phyloP scores from a whole-genome alignment of 2,888 invertebrate genomes.

The Crepidodera aurea region DNA sequence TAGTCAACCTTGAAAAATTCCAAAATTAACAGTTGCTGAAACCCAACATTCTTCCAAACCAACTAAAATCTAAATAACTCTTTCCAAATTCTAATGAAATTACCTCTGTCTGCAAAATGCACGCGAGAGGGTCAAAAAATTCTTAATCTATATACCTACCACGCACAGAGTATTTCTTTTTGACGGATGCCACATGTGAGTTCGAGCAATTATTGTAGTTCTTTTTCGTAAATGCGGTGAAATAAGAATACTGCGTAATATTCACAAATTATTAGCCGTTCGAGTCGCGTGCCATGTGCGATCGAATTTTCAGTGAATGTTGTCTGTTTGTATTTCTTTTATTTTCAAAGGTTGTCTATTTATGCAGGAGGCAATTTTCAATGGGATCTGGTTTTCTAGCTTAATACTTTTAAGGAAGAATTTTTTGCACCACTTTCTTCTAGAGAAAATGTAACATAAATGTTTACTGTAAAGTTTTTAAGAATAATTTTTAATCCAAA shows the following conservation, averaged over 20 bases:
- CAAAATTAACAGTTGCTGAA: too few species aligned
- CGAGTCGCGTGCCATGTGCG: conserved; percentile 26
- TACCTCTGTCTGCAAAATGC: not conserved
- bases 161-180: conserved; percentile 17
- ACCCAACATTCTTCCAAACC: too few species aligned
- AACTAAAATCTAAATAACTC: conserved; percentile 19
- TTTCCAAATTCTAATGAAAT: conserved; percentile 19
- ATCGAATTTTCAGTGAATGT: conserved; percentile 4
- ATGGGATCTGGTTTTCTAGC: not conserved
- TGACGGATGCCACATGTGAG: conserved; percentile 37
- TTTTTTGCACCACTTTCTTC: too few species aligned
- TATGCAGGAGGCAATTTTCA: not conserved
- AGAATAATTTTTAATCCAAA: too few species aligned
- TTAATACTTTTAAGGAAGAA: too few species aligned
- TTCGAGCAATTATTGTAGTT: conserved; percentile 36
- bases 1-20: too few species aligned
- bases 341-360: not conserved
- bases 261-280: conserved; percentile 12
- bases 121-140: conserved; percentile 23
- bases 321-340: conserved; percentile 5
- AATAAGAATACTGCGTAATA: conserved; percentile 26
- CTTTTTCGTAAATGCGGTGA: conserved; percentile 30
- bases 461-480: too few species aligned
- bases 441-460: too few species aligned
- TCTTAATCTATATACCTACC: conserved; percentile 16